These are phyloP conservation scores for Hemaris fuciformis DNA, from an alignment of 2,888 invertebrate genomes.

Conservation along the genomic window DNA sequence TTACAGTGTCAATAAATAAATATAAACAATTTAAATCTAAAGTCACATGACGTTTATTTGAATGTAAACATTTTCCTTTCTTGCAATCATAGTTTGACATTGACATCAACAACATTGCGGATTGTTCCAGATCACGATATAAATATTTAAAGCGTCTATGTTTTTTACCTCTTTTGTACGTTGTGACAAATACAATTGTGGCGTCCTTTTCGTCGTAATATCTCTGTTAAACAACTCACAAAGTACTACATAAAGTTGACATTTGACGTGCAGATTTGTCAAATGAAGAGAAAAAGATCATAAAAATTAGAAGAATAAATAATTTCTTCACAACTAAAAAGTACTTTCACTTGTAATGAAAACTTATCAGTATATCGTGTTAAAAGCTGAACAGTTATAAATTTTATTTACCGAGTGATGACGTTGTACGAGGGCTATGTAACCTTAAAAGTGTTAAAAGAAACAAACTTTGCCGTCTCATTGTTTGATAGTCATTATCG, in stretches of 20 bases:
- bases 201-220: background rate
- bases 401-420: slow-evolving; percentile 57
- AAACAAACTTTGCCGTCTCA: slow-evolving; percentile 72
- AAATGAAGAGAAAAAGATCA: background rate
- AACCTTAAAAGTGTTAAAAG: slow-evolving; percentile 74
- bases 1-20: background rate
- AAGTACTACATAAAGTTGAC: background rate
- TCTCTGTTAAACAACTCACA: background rate
- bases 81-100: background rate
- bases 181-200: background rate
- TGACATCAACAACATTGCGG: background rate
- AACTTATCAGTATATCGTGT: slow-evolving; percentile 10
- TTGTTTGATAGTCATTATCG: slow-evolving; percentile 61
- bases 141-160: background rate
- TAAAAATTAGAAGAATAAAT: slow-evolving; percentile 10
- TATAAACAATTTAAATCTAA: background rate
- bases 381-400: slow-evolving; percentile 19
- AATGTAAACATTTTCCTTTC: background rate
- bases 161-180: background rate
- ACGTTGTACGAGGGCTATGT: slow-evolving; percentile 71
- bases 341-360: slow-evolving; percentile 20
- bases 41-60: slow-evolving; percentile 37
- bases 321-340: background rate
- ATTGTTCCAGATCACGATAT: background rate
- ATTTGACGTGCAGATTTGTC: slow-evolving; percentile 10